Evolutionary conservation across 2,888 invertebrate genomes (phyloP).

Genomic region (Apocheima hispidaria): DNA sequence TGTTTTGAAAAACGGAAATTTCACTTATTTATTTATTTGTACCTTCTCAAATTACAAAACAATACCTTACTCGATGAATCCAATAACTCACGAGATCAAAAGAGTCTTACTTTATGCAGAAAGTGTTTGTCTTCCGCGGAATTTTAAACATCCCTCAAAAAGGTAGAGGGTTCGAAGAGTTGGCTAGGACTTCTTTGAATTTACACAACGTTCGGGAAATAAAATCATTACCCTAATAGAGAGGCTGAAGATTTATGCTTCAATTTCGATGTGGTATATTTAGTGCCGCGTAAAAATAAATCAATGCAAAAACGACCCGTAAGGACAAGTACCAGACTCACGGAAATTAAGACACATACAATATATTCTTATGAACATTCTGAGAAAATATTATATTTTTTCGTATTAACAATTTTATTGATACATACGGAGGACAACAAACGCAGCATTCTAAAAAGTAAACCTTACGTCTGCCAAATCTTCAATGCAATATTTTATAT

Average conservation of each 20-base stretch:
- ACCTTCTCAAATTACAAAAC: background rate
- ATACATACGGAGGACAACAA: background rate
- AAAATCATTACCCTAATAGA: conserved; percentile 25
- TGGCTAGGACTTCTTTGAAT: conserved; percentile 32
- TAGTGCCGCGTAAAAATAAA: conserved; percentile 30
- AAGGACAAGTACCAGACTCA: conserved; percentile 20
- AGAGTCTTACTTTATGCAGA: conserved; percentile 9
- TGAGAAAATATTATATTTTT: conserved; percentile 12
- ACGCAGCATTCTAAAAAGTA: background rate
- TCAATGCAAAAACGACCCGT: conserved; percentile 29
- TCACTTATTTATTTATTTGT: no score
- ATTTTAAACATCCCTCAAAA: conserved; percentile 33
- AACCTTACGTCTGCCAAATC: background rate
- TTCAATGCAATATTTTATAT: background rate
- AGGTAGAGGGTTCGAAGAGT: conserved; percentile 26
- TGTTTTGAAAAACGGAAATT: no score
- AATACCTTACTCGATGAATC: conserved; percentile 9
- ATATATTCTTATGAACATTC: conserved; percentile 25
- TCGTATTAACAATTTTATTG: conserved; percentile 7
- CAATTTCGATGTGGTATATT: conserved; percentile 23
- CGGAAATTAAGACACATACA: conserved; percentile 35
- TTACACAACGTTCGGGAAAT: conserved; percentile 27
- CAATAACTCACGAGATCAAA: conserved; percentile 22
- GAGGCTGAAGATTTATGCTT: conserved; percentile 21
- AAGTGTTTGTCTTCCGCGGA: conserved; percentile 27